These are phyloP conservation scores for Rhynchonycteris naso DNA, from an alignment of 2,797 vertebrate genomes.

Conservation along the genomic window DNA sequence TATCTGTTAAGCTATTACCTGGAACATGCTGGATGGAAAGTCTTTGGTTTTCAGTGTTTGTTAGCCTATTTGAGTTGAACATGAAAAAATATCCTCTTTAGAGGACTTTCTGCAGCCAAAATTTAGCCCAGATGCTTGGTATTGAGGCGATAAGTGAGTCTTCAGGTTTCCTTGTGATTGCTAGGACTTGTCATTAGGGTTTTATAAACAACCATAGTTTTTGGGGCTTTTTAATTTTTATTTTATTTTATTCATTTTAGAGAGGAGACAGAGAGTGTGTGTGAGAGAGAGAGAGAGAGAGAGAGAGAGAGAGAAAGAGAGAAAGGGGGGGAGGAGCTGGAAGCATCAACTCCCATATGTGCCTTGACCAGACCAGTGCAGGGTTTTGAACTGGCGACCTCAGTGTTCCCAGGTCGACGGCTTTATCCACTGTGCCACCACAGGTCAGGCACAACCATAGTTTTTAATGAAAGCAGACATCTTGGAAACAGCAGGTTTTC, in stretches of 20 bases:
- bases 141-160: neutral
- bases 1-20: neutral
- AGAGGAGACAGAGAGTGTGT: too few relatives aligned
- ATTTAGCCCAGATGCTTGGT: neutral
- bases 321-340: too few relatives aligned
- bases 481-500: neutral
- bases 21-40: neutral
- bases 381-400: too few relatives aligned
- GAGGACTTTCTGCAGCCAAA: neutral
- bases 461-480: slow-evolving; percentile 1
- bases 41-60: neutral
- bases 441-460: neutral
- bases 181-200: neutral
- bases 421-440: too few relatives aligned
- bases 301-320: too few relatives aligned
- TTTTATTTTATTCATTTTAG: too few relatives aligned
- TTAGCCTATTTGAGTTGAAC: neutral
- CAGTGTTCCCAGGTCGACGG: too few relatives aligned
- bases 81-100: neutral
- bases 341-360: too few relatives aligned
- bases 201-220: neutral
- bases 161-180: neutral
- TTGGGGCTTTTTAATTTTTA: too few relatives aligned
- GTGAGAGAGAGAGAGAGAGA: too few relatives aligned
- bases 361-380: too few relatives aligned